These are phyloP conservation scores for Phragmatobia fuliginosa DNA, from an alignment of 2,888 invertebrate species.

Conservation along the genomic window DNA sequence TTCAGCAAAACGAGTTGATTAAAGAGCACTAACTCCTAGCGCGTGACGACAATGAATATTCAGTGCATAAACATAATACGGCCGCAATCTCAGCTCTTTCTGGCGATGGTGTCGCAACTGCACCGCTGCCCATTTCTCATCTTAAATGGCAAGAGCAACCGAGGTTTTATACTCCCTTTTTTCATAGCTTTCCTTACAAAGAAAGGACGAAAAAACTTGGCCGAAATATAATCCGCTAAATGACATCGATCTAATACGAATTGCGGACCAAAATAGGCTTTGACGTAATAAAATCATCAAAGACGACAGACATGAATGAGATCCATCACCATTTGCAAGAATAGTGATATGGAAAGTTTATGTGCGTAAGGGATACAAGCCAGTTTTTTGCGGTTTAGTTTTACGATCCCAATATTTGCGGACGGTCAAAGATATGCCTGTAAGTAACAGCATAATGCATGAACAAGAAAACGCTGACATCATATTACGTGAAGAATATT, in stretches of 20 bases:
- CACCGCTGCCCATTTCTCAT: conserved; percentile 81
- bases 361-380: conserved; percentile 62
- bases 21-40: conserved; percentile 69
- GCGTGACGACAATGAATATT: conserved; percentile 76
- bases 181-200: conserved; percentile 22
- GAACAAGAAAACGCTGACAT: conserved; percentile 45
- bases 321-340: conserved; percentile 50
- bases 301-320: conserved; percentile 41
- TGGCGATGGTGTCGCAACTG: conserved; percentile 68
- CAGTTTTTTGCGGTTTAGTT: conserved; percentile 61
- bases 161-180: conserved; percentile 54
- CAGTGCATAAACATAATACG: conserved; percentile 79
- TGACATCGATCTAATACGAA: conserved; percentile 38
- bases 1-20: conserved; percentile 72
- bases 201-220: conserved; percentile 21
- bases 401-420: conserved; percentile 60
- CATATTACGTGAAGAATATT: conserved; percentile 36
- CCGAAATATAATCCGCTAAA: conserved; percentile 37
- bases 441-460: conserved; percentile 58
- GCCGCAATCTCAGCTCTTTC: conserved; percentile 74
- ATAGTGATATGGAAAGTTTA: conserved; percentile 56
- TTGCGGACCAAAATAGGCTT: conserved; percentile 30
- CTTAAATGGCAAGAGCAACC: conserved; percentile 76
- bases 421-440: conserved; percentile 50
- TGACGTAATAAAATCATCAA: conserved; percentile 49